phyloP scores from a whole-genome alignment of 2,113 vertebrate genomes.

The Urocynchramus pylzowi region DNA sequence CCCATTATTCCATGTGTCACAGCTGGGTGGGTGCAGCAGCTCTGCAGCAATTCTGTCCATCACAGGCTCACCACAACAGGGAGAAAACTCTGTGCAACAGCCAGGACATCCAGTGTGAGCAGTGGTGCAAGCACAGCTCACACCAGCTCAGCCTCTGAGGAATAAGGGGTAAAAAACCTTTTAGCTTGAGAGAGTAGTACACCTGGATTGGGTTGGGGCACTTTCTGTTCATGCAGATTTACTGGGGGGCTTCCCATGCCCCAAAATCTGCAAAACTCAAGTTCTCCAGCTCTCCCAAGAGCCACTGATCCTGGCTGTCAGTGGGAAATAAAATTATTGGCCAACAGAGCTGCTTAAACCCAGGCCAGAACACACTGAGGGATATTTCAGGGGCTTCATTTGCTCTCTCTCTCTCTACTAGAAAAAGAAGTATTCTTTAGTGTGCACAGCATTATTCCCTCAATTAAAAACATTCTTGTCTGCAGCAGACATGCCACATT shows the following conservation, averaged over 20 bases:
- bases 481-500: conserved; percentile 21
- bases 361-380: background rate
- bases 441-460: background rate
- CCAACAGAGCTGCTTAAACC: background rate
- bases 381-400: background rate
- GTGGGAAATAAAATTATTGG: background rate
- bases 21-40: rapidly evolving
- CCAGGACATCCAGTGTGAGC: rapidly evolving
- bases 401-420: background rate
- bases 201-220: background rate
- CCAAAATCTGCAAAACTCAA: background rate
- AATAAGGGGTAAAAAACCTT: background rate
- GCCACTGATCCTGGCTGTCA: too few species aligned
- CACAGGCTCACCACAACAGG: rapidly evolving
- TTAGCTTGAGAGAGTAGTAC: background rate
- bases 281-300: background rate
- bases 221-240: background rate
- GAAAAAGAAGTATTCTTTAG: background rate
- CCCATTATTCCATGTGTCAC: background rate
- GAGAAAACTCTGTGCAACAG: background rate
- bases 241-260: background rate
- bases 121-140: background rate
- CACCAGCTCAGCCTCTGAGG: background rate
- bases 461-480: conserved; percentile 8
- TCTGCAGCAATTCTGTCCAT: background rate